Conservation (phyloP, 1,140 invertebrate species). For the Caerostris darwini region DNA sequence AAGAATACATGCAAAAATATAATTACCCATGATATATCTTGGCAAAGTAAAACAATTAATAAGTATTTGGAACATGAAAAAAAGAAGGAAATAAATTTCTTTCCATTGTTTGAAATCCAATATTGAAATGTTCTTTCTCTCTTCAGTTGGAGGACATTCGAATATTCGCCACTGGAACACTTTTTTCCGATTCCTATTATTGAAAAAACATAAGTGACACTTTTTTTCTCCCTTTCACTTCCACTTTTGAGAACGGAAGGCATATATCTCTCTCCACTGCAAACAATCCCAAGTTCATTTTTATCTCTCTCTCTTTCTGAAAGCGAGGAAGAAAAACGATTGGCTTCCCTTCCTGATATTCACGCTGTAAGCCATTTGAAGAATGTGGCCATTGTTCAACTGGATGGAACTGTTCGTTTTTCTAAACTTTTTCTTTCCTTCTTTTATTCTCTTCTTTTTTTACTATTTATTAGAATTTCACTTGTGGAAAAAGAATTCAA, state of each 20-base stretch:
- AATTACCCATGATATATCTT: too few species aligned
- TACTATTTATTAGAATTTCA: slow-evolving; percentile 59
- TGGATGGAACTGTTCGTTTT: slow-evolving; percentile 69
- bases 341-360: slow-evolving; percentile 53
- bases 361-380: slow-evolving; percentile 65
- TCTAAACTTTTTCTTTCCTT: background rate
- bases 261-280: slow-evolving; percentile 5
- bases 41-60: too few species aligned
- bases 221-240: background rate
- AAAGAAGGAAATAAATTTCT: background rate
- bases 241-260: slow-evolving; percentile 20
- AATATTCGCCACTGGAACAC: background rate
- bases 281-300: slow-evolving; percentile 54
- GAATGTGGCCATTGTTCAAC: slow-evolving; percentile 76
- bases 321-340: slow-evolving; percentile 17
- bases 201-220: slow-evolving; percentile 71
- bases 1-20: too few species aligned
- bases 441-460: slow-evolving; percentile 47
- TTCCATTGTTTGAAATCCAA: background rate
- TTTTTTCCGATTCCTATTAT: slow-evolving; percentile 59
- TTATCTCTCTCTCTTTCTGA: background rate
- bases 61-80: too few species aligned
- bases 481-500: slow-evolving; percentile 55
- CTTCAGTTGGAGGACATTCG: background rate
- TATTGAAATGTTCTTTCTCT: background rate